Evolutionary conservation across 2,888 invertebrate genomes (phyloP), one percentile per base, ranked within the genome.

Genomic region (Lacanobia wlatinum): DNA sequence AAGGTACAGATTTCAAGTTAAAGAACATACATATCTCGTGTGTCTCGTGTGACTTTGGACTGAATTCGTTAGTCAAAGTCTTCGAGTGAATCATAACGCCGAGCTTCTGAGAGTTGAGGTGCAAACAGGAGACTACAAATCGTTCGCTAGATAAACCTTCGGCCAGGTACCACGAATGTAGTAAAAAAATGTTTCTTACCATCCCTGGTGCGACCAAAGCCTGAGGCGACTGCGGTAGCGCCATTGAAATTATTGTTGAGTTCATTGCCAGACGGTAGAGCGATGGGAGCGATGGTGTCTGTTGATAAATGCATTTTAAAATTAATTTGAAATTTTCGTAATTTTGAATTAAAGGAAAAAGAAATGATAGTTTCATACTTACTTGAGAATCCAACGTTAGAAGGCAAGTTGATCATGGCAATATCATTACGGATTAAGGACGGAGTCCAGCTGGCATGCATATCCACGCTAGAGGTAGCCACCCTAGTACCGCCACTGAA

Each of bases 371-470:
- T 34, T 38, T 23, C 23, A 16, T 50, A 84, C 89, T 86, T 70
- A 92, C 92, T 73, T 46, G 88, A 84, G 0, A 83, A 59, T 10
- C 68, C 0, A 1, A 91, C 86, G 3, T 58, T 0, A 1, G 5
- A 52, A 1, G 87, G 80, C 28, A 94, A 65, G 28, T 76, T 83
- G 50, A 92, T 85, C 0, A 93, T 75, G 46, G 90, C 94, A 21
- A 94, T 78, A 67, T 94, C 94, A 71, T 94, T 92, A 40, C 90
- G 88, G 28, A 80, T 77, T 3, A 86, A 70, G 0, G 10, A 0
- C 0, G 94, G 92, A 10, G 46, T 70, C 92, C 92, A 94, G 70
- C 77, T 86, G 5, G 84, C 83, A 70, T 94, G 94, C 73, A 84
- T 75, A 10, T 74, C 80, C 1, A 93, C 84, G 1, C 66, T 78